These are phyloP conservation scores for Drosophila tanythrix DNA, from an alignment of 2,888 invertebrate species.

Conservation along the genomic window DNA sequence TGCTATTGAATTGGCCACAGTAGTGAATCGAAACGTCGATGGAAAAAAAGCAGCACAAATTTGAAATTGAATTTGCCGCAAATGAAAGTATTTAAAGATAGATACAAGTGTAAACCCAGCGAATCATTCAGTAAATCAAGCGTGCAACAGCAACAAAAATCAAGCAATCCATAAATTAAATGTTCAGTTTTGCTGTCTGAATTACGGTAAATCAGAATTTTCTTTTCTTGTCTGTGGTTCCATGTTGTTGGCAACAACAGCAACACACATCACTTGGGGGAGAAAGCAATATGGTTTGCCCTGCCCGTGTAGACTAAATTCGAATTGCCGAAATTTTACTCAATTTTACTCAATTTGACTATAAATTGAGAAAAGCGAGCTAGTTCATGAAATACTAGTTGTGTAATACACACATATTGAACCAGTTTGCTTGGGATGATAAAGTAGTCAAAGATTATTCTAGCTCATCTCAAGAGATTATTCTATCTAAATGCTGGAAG, in stretches of 20 bases:
- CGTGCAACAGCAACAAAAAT: background rate
- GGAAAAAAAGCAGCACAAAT: conserved; percentile 42
- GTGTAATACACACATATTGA: background rate
- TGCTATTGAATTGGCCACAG: conserved; percentile 52
- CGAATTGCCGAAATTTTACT: background rate
- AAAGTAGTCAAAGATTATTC: background rate
- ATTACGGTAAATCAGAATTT: background rate
- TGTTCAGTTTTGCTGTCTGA: background rate
- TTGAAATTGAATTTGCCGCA: conserved; percentile 61
- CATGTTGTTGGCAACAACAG: background rate
- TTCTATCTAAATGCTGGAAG: no score
- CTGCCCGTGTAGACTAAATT: background rate
- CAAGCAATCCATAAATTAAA: background rate
- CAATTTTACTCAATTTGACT: background rate
- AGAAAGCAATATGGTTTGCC: background rate
- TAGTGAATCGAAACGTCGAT: conserved; percentile 3
- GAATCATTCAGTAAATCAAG: background rate
- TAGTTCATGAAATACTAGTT: background rate
- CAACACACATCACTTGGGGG: background rate
- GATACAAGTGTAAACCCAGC: background rate
- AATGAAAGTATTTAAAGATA: conserved; percentile 31
- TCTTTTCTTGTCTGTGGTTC: background rate
- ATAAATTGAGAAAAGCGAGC: background rate
- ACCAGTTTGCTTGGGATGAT: background rate
- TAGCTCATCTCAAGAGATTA: background rate